These are phyloP conservation scores for Lagopus leucura DNA, from an alignment of 2,113 vertebrate genomes.

Conservation along the genomic window DNA sequence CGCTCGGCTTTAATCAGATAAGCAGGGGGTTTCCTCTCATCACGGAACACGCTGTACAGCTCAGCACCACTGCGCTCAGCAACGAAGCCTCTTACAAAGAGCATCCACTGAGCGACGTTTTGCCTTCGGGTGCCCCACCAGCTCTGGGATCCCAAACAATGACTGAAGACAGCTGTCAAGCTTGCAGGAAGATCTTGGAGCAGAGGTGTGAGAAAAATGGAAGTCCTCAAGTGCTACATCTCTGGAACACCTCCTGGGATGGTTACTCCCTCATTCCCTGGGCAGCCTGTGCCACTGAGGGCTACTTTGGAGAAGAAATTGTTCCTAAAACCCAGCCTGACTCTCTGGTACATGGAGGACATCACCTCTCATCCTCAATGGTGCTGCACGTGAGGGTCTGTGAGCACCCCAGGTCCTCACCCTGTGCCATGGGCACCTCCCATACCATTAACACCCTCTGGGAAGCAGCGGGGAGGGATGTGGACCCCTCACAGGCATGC, in stretches of 20 bases:
- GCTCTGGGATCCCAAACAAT: neutral
- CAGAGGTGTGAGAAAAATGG: neutral
- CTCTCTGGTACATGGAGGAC: no score
- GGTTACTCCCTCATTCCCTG: no score
- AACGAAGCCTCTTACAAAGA: neutral
- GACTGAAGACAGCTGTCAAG: neutral
- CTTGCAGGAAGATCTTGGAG: neutral
- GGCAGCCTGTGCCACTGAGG: no score
- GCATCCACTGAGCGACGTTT: neutral
- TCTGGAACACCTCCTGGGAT: no score
- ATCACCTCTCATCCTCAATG: no score
- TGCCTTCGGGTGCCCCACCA: neutral
- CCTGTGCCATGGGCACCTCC: fast-evolving
- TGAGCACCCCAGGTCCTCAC: neutral
- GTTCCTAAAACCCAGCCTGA: no score
- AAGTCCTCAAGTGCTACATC: neutral
- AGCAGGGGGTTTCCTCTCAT: slow-evolving; percentile 67
- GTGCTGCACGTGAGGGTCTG: fast-evolving
- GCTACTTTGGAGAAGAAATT: no score
- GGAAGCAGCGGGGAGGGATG: neutral
- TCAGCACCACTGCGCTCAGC: neutral
- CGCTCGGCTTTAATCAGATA: slow-evolving; percentile 61
- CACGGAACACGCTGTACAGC: slow-evolving; percentile 35
- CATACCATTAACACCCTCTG: neutral
- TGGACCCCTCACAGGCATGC: neutral